phyloP scores from a whole-genome alignment of 2,113 vertebrate genomes.

The Dromiciops gliroides region DNA sequence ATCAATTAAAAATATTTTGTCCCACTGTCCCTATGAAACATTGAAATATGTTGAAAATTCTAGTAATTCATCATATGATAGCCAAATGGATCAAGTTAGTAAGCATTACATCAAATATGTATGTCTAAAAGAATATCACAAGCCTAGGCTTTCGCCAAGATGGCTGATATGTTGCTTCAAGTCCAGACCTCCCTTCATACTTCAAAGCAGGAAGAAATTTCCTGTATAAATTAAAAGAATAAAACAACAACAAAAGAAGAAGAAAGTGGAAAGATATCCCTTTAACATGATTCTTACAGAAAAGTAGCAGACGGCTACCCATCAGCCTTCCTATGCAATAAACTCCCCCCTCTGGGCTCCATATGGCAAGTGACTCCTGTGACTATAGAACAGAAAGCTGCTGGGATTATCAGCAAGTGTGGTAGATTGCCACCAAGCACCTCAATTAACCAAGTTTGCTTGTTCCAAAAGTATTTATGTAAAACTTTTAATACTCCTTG shows the following conservation, averaged over 20 bases:
- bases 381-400: neutral
- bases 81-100: neutral
- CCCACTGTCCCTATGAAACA: neutral
- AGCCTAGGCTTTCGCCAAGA: neutral
- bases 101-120: neutral
- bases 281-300: neutral
- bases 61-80: neutral
- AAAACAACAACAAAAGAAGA: neutral
- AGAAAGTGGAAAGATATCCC: neutral
- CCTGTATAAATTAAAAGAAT: neutral
- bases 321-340: neutral
- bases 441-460: neutral
- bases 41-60: neutral
- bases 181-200: neutral
- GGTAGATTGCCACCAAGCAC: neutral
- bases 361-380: neutral
- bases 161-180: neutral
- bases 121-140: neutral
- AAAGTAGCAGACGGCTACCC: neutral
- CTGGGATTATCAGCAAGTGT: neutral
- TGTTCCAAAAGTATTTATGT: neutral
- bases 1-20: neutral
- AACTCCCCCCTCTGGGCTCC: neutral
- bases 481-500: neutral
- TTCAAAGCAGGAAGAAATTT: neutral